phyloP scores from a whole-genome alignment of 2,888 invertebrate species.

The Clistopyga incitator region DNA sequence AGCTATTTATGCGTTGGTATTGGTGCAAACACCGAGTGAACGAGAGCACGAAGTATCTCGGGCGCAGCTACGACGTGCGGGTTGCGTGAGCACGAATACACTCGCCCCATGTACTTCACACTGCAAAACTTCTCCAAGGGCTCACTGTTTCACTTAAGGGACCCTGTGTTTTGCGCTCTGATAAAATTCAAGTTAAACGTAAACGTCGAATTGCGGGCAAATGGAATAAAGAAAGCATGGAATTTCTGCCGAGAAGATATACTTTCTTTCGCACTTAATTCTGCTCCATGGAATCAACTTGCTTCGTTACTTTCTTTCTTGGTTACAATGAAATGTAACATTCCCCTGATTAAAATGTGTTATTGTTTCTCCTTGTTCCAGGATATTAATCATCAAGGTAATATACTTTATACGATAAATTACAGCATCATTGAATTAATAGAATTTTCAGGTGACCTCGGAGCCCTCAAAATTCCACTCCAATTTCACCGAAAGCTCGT shows the following conservation, averaged over 20 bases:
- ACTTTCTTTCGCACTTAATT: too few relatives aligned
- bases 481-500: not conserved
- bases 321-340: too few relatives aligned
- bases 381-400: too few relatives aligned
- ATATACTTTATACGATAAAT: too few relatives aligned
- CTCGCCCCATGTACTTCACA: slow-evolving; percentile 53
- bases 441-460: too few relatives aligned
- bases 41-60: slow-evolving; percentile 52
- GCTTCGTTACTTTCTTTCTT: too few relatives aligned
- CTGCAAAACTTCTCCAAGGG: slow-evolving; percentile 49
- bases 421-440: too few relatives aligned
- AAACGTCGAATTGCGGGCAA: not conserved
- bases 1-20: slow-evolving; percentile 59
- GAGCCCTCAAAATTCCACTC: not conserved
- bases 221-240: not conserved
- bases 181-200: not conserved
- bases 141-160: not conserved
- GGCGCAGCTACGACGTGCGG: slow-evolving; percentile 70
- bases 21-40: slow-evolving; percentile 23
- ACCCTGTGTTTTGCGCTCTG: not conserved
- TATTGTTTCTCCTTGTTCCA: too few relatives aligned
- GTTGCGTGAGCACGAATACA: slow-evolving; percentile 64
- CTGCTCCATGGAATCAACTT: too few relatives aligned
- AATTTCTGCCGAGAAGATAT: too few relatives aligned
- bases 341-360: too few relatives aligned